phyloP scores from a whole-genome alignment of 2,113 vertebrate genomes.

The Tupaia chinensis region DNA sequence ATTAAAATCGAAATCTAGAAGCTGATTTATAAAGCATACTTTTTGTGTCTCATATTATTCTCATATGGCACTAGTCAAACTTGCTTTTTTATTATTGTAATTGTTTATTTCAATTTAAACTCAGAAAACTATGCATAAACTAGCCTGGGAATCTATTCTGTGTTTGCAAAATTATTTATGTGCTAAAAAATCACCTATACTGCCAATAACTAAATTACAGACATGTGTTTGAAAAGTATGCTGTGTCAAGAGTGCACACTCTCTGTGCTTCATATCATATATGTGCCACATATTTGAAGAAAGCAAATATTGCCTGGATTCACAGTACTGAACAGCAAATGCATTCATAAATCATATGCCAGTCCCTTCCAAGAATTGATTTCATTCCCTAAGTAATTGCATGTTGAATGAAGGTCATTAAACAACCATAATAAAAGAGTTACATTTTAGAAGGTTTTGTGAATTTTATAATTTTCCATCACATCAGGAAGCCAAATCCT shows the following conservation, averaged over 20 bases:
- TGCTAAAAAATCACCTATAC: neutral
- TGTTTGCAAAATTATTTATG: neutral
- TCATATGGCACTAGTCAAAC: neutral
- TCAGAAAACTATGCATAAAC: neutral
- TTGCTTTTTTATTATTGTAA: neutral
- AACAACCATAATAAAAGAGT: slow-evolving; percentile 40
- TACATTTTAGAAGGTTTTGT: slow-evolving; percentile 47
- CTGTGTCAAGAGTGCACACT: fast-evolving
- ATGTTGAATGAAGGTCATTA: slow-evolving; percentile 60
- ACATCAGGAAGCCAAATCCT: neutral
- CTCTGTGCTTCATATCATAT: fast-evolving
- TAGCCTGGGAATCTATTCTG: neutral
- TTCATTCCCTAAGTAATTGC: too few relatives aligned
- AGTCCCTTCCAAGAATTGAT: too few relatives aligned
- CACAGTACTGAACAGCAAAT: neutral
- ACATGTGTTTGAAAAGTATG: too few relatives aligned
- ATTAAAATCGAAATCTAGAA: neutral
- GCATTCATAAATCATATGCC: slow-evolving; percentile 18
- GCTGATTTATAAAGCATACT: neutral
- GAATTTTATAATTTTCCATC: slow-evolving; percentile 67
- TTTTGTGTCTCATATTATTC: neutral
- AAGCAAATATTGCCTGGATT: neutral
- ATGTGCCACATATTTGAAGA: neutral
- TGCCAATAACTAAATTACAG: neutral
- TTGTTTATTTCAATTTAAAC: neutral